Conservation (phyloP, 2,888 invertebrate genomes). For the Leucania comma region DNA sequence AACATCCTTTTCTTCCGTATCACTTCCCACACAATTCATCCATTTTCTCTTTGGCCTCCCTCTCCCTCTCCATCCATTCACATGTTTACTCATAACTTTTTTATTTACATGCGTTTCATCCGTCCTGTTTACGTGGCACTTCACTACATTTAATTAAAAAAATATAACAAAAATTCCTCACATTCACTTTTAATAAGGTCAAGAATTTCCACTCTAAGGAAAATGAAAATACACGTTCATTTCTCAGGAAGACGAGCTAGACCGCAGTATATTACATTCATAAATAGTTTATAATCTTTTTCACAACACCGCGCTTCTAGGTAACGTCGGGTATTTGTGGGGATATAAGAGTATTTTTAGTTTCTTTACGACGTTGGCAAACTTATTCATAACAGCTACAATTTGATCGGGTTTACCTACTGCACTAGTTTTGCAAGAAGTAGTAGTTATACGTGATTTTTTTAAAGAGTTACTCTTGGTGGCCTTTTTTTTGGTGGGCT, state of each 20-base stretch:
- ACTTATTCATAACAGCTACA: background rate
- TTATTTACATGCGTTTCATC: too few species aligned
- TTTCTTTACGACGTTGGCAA: conserved; percentile 28
- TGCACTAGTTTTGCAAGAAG: background rate
- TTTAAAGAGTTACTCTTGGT: too few species aligned
- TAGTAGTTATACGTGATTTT: too few species aligned
- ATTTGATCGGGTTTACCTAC: background rate
- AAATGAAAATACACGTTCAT: conserved; percentile 30
- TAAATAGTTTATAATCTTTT: conserved; percentile 25
- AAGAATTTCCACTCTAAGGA: background rate
- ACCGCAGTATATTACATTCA: conserved; percentile 22
- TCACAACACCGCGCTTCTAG: conserved; percentile 13
- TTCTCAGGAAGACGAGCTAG: conserved; percentile 9
- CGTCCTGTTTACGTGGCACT: too few species aligned
- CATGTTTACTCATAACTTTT: too few species aligned
- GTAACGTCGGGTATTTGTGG: conserved; percentile 23
- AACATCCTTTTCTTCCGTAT: too few species aligned
- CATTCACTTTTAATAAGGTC: conserved; percentile 1
- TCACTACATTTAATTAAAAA: too few species aligned
- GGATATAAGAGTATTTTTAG: conserved; percentile 28
- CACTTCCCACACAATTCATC: too few species aligned
- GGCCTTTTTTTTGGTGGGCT: too few species aligned
- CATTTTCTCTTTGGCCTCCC: too few species aligned
- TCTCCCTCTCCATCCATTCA: too few species aligned
- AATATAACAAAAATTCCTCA: background rate